A percentile compares a stretch with the other conserved stretches of the same genome.
Conservation (phyloP, 2,888 invertebrate genomes). For the Hyles lineata region DNA sequence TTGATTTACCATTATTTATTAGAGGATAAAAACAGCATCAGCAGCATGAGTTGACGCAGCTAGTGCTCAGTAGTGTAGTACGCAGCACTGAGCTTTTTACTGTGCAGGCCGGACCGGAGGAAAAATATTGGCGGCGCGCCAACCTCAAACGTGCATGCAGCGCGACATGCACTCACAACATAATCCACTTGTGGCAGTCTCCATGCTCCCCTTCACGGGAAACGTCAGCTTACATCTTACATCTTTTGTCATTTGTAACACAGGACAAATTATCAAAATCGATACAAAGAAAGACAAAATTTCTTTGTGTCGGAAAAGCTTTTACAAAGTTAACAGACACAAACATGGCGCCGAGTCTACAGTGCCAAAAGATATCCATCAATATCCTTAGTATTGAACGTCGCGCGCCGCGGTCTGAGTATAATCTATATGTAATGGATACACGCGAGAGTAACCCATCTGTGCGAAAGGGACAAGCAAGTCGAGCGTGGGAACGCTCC, state of each 20-base stretch:
- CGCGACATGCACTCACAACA: slow-evolving; percentile 1
- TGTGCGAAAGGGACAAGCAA: slow-evolving; percentile 50
- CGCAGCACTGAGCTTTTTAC: not conserved
- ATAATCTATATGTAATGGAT: slow-evolving; percentile 20
- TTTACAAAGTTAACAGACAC: not conserved
- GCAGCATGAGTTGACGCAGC: not conserved
- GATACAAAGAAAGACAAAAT: not conserved
- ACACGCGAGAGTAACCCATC: slow-evolving; percentile 22
- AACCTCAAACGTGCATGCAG: not conserved
- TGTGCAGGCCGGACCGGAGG: slow-evolving; percentile 2
- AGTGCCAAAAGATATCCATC: slow-evolving; percentile 21
- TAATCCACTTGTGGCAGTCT: not conserved
- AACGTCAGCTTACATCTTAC: not conserved
- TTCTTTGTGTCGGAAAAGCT: not conserved
- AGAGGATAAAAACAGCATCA: not conserved
- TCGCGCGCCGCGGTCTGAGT: slow-evolving; percentile 8
- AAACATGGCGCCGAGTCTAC: not conserved
- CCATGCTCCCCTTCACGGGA: not conserved
- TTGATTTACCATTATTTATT: not conserved
- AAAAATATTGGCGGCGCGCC: slow-evolving; percentile 1
- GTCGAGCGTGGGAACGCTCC: slow-evolving; percentile 68
- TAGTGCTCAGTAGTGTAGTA: not conserved
- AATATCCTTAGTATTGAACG: slow-evolving; percentile 12
- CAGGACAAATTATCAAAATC: too few relatives aligned
- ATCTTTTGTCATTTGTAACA: too few relatives aligned